Base-by-base conservation (phyloP, 2,797 vertebrate species). In the Peromyscus aztecus region DNA sequence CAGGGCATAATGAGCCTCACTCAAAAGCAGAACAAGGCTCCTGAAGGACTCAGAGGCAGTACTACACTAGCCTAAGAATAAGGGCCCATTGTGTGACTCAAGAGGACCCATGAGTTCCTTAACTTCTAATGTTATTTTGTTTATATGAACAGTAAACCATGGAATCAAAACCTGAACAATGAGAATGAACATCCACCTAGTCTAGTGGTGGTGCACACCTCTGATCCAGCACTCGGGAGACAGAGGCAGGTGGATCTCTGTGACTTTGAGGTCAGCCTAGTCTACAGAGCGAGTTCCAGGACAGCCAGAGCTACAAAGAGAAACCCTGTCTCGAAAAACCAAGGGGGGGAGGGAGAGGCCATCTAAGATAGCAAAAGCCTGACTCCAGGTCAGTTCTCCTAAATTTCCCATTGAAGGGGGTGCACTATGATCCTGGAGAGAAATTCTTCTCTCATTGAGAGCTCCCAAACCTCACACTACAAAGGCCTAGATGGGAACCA, bases 101-200 rank as follows among this genome's bases (percentile, higher is more conserved):
- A 59, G 57, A 82, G n/a, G 55, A 82, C 23, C 21, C 6, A n/a
- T 37, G 46, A 46, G 59, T 61, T 78, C 82, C 77, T 92, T 65
- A 69, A 85, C 57, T 75, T 91, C 63, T 85, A 91, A 67, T 37
- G 71, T 75, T 81, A 89, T n/a, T 82, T 86, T 52, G 49, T 52
- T 52, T 85, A 93, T 34, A 55, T 76, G 90, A 84, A 76, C 4
- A 83, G 59, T 94, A 89, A 92, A 95, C 90, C 69, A 93, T 76
- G 13, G 76, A 89, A 88, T 92, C 49, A 90, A 93, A 93, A 90
- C 75, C 67, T 87, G 40, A 92, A 95, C 80, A 92, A 24, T 31
- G 27, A 97, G 61, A 69, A 52, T 27, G 37, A 95, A 29, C 21
- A 55, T 24, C 57, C 81, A 84, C 14, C 37, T 61, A 31, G 11